phyloP scores from a whole-genome alignment of 2,113 vertebrate genomes.

The Rhinogobius similis region DNA sequence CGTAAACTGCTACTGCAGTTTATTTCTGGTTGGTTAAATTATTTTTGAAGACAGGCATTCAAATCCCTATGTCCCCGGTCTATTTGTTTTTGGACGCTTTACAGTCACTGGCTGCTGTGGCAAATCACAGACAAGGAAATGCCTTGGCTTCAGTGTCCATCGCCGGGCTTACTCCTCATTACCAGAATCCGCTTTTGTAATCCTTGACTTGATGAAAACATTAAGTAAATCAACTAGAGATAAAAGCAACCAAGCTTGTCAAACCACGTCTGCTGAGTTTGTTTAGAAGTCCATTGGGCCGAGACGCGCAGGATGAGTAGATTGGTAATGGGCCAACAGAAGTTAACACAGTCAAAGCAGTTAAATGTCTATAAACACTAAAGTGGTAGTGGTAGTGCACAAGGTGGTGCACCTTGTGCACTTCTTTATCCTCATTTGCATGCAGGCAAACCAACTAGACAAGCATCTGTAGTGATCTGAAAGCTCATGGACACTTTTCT shows the following conservation, averaged over 20 bases:
- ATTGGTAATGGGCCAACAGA: constrained; percentile 1
- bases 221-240: constrained; percentile 18
- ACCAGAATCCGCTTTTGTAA: constrained; percentile 17
- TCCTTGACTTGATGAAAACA: constrained; percentile 24
- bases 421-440: not conserved
- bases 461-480: too few relatives aligned
- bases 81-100: not conserved
- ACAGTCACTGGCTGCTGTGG: not conserved
- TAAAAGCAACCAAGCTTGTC: constrained; percentile 25
- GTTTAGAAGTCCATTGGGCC: not conserved
- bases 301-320: not conserved
- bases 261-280: constrained; percentile 12
- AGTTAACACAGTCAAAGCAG: not conserved
- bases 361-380: not conserved
- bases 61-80: constrained; percentile 1
- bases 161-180: constrained; percentile 13
- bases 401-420: not conserved
- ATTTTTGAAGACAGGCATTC: constrained; percentile 1
- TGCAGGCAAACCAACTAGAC: not conserved
- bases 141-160: constrained; percentile 21
- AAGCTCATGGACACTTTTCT: too few relatives aligned
- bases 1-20: too few relatives aligned
- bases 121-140: constrained; percentile 1
- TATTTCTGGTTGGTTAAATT: too few relatives aligned
- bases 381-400: too few relatives aligned